Base-by-base conservation (phyloP, 64 coral and sea anemone genomes). In the Hydrozoanthus tunicans region DNA sequence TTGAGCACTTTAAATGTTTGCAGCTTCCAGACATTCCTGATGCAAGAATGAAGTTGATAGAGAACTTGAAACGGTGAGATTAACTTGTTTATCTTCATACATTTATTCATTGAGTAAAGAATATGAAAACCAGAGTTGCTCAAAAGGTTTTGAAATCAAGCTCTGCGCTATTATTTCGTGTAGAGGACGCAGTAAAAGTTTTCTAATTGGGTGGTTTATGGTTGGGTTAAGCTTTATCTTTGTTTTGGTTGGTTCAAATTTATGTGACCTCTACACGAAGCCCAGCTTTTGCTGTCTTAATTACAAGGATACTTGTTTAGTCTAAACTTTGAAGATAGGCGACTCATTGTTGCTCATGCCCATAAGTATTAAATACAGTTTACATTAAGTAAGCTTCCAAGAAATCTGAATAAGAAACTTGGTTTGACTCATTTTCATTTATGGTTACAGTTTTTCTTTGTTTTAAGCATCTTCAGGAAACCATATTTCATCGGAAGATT, bases 401-500 rank as follows among this genome's bases (percentile, higher is more conserved):
- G 32, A 43, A 43, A 43, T 43, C 32, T 43, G 32, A 43, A 43
- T 43, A 43, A 43, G 32, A 43, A 43, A 43, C 32, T 43, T 43
- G 32, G 2, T 43, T 64, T 7, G 62, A 64, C 13, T 0, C 7
- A 64, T 64, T 7, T 9, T 7, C 13, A 64, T 7, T 51, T 78
- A 27, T 15, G 12, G 43, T 54, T 93, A 66, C 85, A 9, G 13
- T 27, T 71, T 9, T 14, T 74, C 13, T 76, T 91, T 79, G 43
- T 56, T 79, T 84, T 3, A 25, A 96, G 94, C 43, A 96, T 96
- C 52, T 96, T 96, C 27, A 86, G 94, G 67, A 96, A 96, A 90
- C 95, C 92, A 63, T 96, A 96, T 74, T 96, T 96, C 73, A 94
- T 96, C 77, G 95, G 95, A 67, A 77, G 92, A 79, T 96, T 96